Base-by-base conservation (phyloP, 2,888 invertebrate species). In the Lochmaea capreae region DNA sequence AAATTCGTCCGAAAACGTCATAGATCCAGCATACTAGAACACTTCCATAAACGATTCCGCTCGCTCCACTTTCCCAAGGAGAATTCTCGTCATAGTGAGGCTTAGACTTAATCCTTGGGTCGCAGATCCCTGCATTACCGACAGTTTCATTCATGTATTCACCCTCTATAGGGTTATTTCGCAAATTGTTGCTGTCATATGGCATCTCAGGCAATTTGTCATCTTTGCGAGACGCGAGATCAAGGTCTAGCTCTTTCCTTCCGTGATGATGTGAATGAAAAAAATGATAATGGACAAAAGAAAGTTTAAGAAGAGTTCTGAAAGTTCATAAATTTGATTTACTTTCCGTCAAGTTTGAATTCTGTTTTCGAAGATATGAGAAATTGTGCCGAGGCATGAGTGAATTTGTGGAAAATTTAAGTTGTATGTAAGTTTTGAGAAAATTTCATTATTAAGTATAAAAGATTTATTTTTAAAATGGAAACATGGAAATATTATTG, bases 121-220 rank as follows among this genome's bases (percentile, higher is more conserved):
- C 80, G 79, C 81, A 81, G 82, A 81, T 80, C 80, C 79, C 79
- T 80, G 80, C 82, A 82, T 84, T 84, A 83, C 83, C 80, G 82
- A 83, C 82, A 84, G 83, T 83, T 84, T 85, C 84, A 85, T 85
- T 85, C 85, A 85, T 85, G 81, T 85, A 85, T 85, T 84, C 85
- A 84, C 83, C 83, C 84, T 81, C 80, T 80, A 81, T 78, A 79
- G 77, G 83, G 84, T 82, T 83, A 85, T 84, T 83, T 82, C 81
- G 83, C 82, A 86, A 86, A 86, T 86, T 86, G 85, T 84, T 80
- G 80, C 83, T 83, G 84, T 83, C 84, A 82, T 80, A 78, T 80
- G 81, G 79, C 81, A 83, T 83, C 82, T 82, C 80, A 74, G 73
- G 81, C 81, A 84, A 85, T 85, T 85, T 85, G 85, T 85, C 85